Conservation (phyloP, 2,113 vertebrate genomes). For the Cinclus cinclus region DNA sequence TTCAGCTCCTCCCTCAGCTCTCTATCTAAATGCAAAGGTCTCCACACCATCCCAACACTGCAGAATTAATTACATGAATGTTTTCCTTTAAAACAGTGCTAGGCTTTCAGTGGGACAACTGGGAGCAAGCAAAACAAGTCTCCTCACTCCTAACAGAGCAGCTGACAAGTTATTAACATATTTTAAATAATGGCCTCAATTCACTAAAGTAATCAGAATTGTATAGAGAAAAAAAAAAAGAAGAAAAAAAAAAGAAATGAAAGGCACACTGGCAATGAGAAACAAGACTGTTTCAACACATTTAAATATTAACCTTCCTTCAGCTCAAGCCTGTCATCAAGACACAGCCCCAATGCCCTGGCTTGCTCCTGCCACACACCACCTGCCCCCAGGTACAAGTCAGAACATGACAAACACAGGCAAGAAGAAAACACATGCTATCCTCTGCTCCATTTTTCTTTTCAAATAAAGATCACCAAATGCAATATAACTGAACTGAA, state of each 20-base stretch:
- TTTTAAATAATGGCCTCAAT: conserved; percentile 10
- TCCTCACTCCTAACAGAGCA: neutral
- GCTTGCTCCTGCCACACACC: neutral
- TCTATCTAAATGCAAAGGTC: neutral
- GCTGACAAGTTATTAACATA: neutral
- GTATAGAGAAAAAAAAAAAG: neutral
- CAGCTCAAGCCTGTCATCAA: neutral
- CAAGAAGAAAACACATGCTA: neutral
- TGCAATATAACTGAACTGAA: neutral
- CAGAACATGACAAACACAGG: neutral
- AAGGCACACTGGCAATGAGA: neutral
- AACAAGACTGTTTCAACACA: neutral
- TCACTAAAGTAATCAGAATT: neutral
- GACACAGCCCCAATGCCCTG: neutral
- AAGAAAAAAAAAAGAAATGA: neutral
- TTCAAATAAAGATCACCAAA: neutral
- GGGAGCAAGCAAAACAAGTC: neutral
- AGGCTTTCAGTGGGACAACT: neutral
- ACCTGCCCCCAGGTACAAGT: neutral
- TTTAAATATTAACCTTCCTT: neutral
- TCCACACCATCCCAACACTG: neutral
- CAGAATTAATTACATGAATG: neutral
- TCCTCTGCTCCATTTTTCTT: neutral
- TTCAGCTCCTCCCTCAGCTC: neutral
- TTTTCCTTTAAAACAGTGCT: neutral